Evolutionary conservation across 2,888 invertebrate genomes (phyloP), one percentile per base, ranked within the genome.

Genomic region (Pachliopta kotzebuea): DNA sequence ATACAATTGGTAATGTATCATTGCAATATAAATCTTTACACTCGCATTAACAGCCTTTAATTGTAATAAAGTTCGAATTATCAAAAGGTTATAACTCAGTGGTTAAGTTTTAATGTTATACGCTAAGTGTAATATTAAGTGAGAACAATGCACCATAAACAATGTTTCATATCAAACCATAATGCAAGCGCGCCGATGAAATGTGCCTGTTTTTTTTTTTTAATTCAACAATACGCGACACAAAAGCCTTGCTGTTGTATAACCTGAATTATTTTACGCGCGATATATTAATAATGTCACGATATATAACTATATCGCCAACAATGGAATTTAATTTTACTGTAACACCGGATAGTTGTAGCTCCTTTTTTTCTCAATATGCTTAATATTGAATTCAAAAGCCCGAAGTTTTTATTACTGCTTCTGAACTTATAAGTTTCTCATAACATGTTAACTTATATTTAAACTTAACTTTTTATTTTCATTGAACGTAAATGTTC

Each of bases 61-160:
- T 21, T 76, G 75, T 71, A 70, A 70, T 74, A 81, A 77, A 85
- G 83, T 72, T 73, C 77, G 76, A 79, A 77, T 77, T 79, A 84
- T 80, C 79, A 84, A 76, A 74, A 70, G 65, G 63, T 67, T 71
- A 76, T 80, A 77, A 78, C 78, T 80, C 81, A 83, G 78, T 82
- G 81, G 65, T 83, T 83, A 80, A 77, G 77, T 81, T 80, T 84
- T 79, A 83, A 88, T 84, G 78, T 80, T 75, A 78, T 75, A 78
- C 81, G 83, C 79, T 83, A 81, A 84, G 79, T 81, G 81, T 83
- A 84, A 83, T 79, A 84, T 81, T 73, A 72, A 66, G 66, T 62
- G 79, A 79, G 84, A 89, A 90, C 89, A 90, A 90, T 90, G 80
- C 79, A 83, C 83, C 76, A 89, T 90, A 90, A 90, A 90, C 81